Evolutionary conservation across 2,888 invertebrate species (phyloP).

Genomic region (Caenorhabditis angaria): DNA sequence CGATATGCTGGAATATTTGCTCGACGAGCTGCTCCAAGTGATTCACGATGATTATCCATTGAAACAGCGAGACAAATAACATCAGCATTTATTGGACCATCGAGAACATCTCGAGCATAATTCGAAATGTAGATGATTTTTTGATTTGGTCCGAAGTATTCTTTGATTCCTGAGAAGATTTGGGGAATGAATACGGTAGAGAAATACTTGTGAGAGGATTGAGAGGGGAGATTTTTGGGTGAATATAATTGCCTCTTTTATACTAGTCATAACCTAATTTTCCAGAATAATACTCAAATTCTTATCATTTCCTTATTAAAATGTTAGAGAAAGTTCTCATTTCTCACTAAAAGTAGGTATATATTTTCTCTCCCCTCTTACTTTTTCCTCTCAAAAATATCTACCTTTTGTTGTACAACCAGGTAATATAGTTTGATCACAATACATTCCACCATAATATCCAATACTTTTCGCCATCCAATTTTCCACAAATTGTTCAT

Average conservation of each 20-base stretch:
- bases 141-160: conserved; percentile 17
- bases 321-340: too few relatives aligned
- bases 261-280: too few relatives aligned
- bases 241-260: too few relatives aligned
- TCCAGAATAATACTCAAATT: too few relatives aligned
- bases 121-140: conserved; percentile 51
- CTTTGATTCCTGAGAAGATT: conserved; percentile 23
- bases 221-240: too few relatives aligned
- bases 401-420: conserved; percentile 30
- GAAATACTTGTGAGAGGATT: neutral
- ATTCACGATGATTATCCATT: conserved; percentile 48
- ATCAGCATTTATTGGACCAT: conserved; percentile 62
- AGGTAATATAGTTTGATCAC: conserved; percentile 36
- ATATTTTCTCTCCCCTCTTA: neutral
- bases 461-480: conserved; percentile 39
- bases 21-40: conserved; percentile 52
- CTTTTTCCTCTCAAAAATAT: neutral
- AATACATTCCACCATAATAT: conserved; percentile 27
- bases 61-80: conserved; percentile 52
- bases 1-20: conserved; percentile 45
- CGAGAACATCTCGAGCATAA: conserved; percentile 56
- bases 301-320: too few relatives aligned
- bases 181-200: neutral
- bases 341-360: too few relatives aligned
- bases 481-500: conserved; percentile 25